phyloP scores from a whole-genome alignment of 1,140 invertebrate genomes.

The Drosophila miranda region DNA sequence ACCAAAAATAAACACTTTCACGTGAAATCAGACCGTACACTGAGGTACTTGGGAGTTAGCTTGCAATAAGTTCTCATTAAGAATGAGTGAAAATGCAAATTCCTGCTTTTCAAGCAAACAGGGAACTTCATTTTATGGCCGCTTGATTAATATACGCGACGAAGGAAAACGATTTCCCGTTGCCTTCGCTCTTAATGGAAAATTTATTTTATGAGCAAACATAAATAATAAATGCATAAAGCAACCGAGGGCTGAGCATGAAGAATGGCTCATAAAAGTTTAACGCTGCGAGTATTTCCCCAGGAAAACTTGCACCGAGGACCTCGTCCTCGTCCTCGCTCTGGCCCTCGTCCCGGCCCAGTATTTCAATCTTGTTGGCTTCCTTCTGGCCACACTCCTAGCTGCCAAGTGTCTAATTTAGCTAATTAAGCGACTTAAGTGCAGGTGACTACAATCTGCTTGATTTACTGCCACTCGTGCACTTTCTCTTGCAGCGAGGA shows the following conservation, averaged over 20 bases:
- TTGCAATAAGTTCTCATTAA: constrained; percentile 69
- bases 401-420: constrained; percentile 59
- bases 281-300: constrained; percentile 29
- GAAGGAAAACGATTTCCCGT: constrained; percentile 33
- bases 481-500: constrained; percentile 66
- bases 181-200: constrained; percentile 64
- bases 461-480: constrained; percentile 39
- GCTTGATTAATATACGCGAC: constrained; percentile 61
- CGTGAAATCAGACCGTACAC: constrained; percentile 34
- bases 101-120: constrained; percentile 40
- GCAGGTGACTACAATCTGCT: constrained; percentile 18
- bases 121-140: constrained; percentile 60
- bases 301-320: constrained; percentile 5
- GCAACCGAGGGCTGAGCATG: constrained; percentile 47
- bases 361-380: constrained; percentile 7
- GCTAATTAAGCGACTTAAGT: constrained; percentile 57
- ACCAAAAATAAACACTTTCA: constrained; percentile 6
- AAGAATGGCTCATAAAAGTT: constrained; percentile 66
- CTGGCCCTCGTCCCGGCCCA: constrained; percentile 7
- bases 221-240: constrained; percentile 75
- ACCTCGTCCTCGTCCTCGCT: constrained; percentile 5
- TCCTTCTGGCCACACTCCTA: constrained; percentile 12
- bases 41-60: background rate
- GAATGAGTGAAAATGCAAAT: constrained; percentile 58
- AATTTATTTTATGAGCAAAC: constrained; percentile 73